phyloP scores from a whole-genome alignment of 2,888 invertebrate species.

The Glaucopsyche alexis region DNA sequence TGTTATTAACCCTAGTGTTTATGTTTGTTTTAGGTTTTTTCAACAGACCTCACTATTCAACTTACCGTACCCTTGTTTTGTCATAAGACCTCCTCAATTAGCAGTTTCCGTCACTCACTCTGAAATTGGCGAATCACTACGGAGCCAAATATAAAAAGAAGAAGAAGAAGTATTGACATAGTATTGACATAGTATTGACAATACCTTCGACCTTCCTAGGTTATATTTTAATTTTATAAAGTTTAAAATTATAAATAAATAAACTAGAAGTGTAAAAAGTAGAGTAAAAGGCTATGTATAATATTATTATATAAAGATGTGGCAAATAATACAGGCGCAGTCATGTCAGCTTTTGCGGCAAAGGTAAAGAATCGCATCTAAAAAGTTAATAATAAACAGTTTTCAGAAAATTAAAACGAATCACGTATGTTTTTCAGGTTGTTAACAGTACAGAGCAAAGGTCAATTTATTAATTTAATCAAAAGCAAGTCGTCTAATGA shows the following conservation, averaged over 20 bases:
- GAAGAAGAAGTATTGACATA: too few species aligned
- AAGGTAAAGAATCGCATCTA: slow-evolving; percentile 47
- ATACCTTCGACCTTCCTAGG: too few species aligned
- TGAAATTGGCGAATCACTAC: too few species aligned
- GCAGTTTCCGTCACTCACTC: too few species aligned
- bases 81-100: too few species aligned
- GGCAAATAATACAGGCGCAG: slow-evolving; percentile 63
- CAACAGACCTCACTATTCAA: too few species aligned
- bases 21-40: too few species aligned
- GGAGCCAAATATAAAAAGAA: too few species aligned
- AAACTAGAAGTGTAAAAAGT: slow-evolving; percentile 31
- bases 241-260: slow-evolving; percentile 48
- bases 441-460: slow-evolving; percentile 53
- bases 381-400: slow-evolving; percentile 26
- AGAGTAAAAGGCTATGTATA: slow-evolving; percentile 17
- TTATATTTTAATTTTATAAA: too few species aligned
- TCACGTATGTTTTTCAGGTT: slow-evolving; percentile 54
- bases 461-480: slow-evolving; percentile 53
- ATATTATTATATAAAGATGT: slow-evolving; percentile 53
- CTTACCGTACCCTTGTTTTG: too few species aligned
- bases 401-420: slow-evolving; percentile 36
- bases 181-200: too few species aligned
- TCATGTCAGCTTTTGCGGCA: slow-evolving; percentile 59
- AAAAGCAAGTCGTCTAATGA: slow-evolving; percentile 59
- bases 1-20: too few species aligned